phyloP scores from a whole-genome alignment of 2,797 vertebrate species.

The Neoniphon sammara region DNA sequence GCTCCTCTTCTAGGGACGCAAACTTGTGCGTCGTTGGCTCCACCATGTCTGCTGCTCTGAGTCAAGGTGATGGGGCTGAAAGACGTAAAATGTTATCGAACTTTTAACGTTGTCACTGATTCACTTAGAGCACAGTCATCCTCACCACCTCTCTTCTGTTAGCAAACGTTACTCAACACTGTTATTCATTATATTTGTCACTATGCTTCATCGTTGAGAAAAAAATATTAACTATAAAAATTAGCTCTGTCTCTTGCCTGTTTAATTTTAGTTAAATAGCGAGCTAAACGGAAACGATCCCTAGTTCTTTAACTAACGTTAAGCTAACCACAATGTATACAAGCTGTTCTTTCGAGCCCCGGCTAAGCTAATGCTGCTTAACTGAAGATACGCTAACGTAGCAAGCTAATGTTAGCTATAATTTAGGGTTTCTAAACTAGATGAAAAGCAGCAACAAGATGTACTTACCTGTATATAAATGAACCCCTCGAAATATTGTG shows the following conservation, averaged over 20 bases:
- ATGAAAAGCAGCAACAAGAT: background rate
- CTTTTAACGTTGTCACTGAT: background rate
- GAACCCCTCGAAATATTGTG: slow-evolving; percentile 34
- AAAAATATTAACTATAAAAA: background rate
- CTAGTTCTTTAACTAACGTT: background rate
- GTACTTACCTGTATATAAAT: slow-evolving; percentile 55
- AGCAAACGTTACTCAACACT: background rate
- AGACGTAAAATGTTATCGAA: background rate
- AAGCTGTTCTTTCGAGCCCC: background rate
- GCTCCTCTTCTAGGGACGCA: slow-evolving; percentile 88
- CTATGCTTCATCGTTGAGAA: no score
- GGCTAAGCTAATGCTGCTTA: slow-evolving; percentile 58
- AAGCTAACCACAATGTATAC: background rate
- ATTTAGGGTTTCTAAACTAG: background rate
- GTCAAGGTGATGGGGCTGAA: background rate
- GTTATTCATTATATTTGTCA: background rate
- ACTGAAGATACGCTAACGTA: slow-evolving; percentile 18
- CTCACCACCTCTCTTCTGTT: background rate
- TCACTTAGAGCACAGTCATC: background rate
- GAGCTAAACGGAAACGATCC: background rate
- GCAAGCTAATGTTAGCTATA: background rate
- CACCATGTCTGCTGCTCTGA: slow-evolving; percentile 71
- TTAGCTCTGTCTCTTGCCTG: background rate
- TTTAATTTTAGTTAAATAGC: background rate
- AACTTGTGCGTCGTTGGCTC: slow-evolving; percentile 80